Conservation (phyloP, 2,888 invertebrate genomes). For the Orthonychiurus folsomi region DNA sequence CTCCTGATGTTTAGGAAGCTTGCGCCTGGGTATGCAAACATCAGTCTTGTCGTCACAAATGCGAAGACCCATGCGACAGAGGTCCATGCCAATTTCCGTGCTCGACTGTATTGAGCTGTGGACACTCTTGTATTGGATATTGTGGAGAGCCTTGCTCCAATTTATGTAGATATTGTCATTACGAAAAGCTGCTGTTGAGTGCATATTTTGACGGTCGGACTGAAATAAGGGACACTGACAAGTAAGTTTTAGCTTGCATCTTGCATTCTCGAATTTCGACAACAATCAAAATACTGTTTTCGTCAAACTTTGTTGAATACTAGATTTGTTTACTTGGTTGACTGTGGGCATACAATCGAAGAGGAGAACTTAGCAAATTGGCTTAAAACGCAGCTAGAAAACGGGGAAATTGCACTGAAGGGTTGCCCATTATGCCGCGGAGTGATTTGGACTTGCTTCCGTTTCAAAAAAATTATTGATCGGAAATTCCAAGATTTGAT, state of each 20-base stretch:
- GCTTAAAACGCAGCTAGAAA: background rate
- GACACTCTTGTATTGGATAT: slow-evolving; percentile 9
- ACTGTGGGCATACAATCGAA: slow-evolving; percentile 8
- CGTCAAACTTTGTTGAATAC: background rate
- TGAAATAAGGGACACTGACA: too few species aligned
- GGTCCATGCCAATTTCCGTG: background rate
- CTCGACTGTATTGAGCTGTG: background rate
- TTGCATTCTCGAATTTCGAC: too few species aligned
- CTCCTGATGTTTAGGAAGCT: background rate
- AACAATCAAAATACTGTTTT: too few species aligned
- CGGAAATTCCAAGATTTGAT: background rate
- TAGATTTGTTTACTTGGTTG: slow-evolving; percentile 5
- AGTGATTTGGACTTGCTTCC: background rate
- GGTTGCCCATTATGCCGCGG: slow-evolving; percentile 7
- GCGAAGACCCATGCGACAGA: background rate
- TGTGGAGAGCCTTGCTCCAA: slow-evolving; percentile 11
- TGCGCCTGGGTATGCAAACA: background rate
- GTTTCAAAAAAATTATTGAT: background rate
- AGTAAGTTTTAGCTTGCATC: too few species aligned
- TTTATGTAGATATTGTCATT: slow-evolving; percentile 2
- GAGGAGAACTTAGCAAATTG: background rate
- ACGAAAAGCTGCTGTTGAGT: background rate
- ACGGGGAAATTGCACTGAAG: background rate
- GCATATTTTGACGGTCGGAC: too few species aligned
- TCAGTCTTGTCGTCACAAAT: background rate